A percentile compares a stretch with the other conserved stretches of the same genome.
phyloP scores from a whole-genome alignment of 2,113 vertebrate genomes.

The Protobothrops mucrosquamatus region DNA sequence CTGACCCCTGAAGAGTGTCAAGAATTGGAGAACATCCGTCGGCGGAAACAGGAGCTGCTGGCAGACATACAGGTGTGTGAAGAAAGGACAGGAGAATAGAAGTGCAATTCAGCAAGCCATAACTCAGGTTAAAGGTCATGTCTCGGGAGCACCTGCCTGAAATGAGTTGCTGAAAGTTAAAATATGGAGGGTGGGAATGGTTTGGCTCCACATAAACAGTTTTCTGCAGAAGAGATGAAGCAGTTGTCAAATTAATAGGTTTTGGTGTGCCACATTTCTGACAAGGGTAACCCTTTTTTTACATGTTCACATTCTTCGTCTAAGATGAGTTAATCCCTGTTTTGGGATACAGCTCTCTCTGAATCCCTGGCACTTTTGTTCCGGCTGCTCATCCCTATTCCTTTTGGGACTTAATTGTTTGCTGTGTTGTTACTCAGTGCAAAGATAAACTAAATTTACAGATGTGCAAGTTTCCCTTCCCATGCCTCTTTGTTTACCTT shows the following conservation, averaged over 20 bases:
- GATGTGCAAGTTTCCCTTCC: background rate
- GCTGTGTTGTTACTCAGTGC: background rate
- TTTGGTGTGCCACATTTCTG: background rate
- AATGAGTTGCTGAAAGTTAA: background rate
- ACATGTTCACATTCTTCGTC: background rate
- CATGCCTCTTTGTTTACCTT: background rate
- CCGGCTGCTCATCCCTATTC: background rate
- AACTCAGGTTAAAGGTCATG: background rate
- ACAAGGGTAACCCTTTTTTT: background rate
- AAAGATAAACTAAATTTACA: background rate
- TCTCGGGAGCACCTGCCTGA: background rate
- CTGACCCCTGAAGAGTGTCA: constrained; percentile 92
- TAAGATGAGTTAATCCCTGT: background rate
- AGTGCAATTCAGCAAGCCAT: background rate
- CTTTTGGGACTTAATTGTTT: background rate
- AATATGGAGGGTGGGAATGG: background rate
- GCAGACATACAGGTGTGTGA: constrained; percentile 91
- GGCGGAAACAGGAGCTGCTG: constrained; percentile 94
- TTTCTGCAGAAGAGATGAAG: background rate
- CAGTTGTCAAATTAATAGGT: background rate
- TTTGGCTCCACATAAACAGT: too few relatives aligned
- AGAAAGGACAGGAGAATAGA: too few relatives aligned
- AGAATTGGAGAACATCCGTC: constrained; percentile 94
- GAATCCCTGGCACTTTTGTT: background rate
- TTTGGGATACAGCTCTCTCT: background rate